Evolutionary conservation across 2,888 invertebrate species (phyloP).

Genomic region (Plagodis pulveraria): DNA sequence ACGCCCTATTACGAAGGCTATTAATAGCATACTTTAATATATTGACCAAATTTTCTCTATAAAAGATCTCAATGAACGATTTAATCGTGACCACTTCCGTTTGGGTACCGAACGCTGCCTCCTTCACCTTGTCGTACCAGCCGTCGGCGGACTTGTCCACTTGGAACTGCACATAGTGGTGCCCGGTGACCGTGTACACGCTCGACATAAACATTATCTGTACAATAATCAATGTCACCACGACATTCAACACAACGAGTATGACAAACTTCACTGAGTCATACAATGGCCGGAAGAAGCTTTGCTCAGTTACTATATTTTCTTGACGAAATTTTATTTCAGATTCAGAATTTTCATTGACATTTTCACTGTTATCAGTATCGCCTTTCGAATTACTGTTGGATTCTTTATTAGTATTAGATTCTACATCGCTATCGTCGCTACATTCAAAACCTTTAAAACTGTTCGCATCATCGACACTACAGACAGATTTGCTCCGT

Average conservation of each 20-base stretch:
- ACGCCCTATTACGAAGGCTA: background rate
- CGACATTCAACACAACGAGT: constrained; percentile 55
- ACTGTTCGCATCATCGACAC: constrained; percentile 8
- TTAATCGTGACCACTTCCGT: constrained; percentile 55
- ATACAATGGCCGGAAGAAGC: constrained; percentile 42
- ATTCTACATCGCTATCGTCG: constrained; percentile 17
- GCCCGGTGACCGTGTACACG: constrained; percentile 57
- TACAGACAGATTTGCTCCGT: constrained; percentile 1
- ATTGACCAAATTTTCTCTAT: constrained; percentile 53
- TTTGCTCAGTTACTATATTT: constrained; percentile 19
- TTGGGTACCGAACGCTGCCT: constrained; percentile 55
- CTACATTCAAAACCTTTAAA: constrained; percentile 21
- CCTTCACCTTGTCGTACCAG: constrained; percentile 55
- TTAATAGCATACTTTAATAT: constrained; percentile 51
- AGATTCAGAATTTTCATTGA: constrained; percentile 13
- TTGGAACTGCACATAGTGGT: constrained; percentile 54
- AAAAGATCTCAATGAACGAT: constrained; percentile 56
- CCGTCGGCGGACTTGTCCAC: constrained; percentile 50
- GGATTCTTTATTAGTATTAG: constrained; percentile 11
- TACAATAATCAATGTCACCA: constrained; percentile 47
- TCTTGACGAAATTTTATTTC: constrained; percentile 2
- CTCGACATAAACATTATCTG: constrained; percentile 54
- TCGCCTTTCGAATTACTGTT: background rate
- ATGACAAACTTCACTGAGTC: constrained; percentile 50
- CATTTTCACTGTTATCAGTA: background rate